These are phyloP conservation scores for Morinoia aosen DNA, from an alignment of 2,888 invertebrate species.

Conservation along the genomic window DNA sequence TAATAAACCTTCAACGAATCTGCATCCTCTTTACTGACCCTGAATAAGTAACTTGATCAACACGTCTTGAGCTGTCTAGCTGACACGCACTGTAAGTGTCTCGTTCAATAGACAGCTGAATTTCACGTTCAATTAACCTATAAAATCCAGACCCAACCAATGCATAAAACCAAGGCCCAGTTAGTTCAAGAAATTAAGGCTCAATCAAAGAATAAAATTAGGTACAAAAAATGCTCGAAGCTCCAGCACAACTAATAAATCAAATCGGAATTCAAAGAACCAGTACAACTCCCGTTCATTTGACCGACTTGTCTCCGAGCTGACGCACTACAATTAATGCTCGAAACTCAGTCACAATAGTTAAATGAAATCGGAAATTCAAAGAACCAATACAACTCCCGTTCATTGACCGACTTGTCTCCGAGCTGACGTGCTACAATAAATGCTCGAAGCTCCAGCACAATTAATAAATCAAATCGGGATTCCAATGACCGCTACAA, in stretches of 20 bases:
- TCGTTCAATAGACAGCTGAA: background rate
- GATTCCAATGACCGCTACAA: background rate
- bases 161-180: too few species aligned
- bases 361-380: too few species aligned
- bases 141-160: background rate
- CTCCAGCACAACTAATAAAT: background rate
- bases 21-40: too few species aligned
- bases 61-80: background rate
- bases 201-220: background rate
- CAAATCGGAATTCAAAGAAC: background rate
- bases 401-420: constrained; percentile 62
- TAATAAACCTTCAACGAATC: too few species aligned
- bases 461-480: background rate
- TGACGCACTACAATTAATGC: background rate
- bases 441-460: background rate
- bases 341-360: background rate
- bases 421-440: constrained; percentile 66
- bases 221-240: background rate
- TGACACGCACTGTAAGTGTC: background rate
- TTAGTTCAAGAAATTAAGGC: too few species aligned
- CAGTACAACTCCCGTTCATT: background rate
- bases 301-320: too few species aligned
- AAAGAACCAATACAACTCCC: too few species aligned
- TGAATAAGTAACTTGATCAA: too few species aligned
- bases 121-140: background rate